phyloP scores from a whole-genome alignment of 2,797 vertebrate species.

The Hoplostethus atlanticus region DNA sequence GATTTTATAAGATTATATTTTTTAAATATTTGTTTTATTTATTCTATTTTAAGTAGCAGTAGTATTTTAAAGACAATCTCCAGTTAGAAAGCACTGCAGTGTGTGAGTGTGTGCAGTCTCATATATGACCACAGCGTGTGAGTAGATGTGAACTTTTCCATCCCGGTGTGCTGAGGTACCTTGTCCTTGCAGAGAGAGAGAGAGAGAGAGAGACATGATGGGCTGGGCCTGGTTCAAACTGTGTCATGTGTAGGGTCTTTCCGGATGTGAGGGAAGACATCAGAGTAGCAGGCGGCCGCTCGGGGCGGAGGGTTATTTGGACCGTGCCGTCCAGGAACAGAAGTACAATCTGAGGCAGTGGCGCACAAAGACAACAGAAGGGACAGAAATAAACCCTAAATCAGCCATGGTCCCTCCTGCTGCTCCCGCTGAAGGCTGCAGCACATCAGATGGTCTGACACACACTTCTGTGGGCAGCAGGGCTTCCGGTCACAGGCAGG shows the following conservation, averaged over 20 bases:
- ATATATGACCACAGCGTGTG: too few relatives aligned
- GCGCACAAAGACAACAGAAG: background rate
- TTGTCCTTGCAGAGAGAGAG: background rate
- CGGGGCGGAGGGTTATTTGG: background rate
- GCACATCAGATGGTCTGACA: constrained; percentile 73
- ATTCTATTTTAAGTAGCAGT: too few relatives aligned
- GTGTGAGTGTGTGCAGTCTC: too few relatives aligned
- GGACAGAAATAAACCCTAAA: constrained; percentile 43
- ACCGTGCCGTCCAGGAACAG: background rate
- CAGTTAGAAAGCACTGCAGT: too few relatives aligned
- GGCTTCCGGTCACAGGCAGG: constrained; percentile 43
- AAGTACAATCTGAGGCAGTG: constrained; percentile 1
- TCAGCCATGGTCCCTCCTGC: constrained; percentile 12
- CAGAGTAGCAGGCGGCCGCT: constrained; percentile 2
- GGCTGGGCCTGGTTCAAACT: background rate
- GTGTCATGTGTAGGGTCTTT: background rate
- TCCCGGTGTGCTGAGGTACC: too few relatives aligned
- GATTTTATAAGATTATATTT: too few relatives aligned
- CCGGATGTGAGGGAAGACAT: background rate
- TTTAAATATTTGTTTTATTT: too few relatives aligned
- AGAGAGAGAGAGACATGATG: background rate
- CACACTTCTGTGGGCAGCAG: constrained; percentile 57
- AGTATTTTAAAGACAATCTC: too few relatives aligned
- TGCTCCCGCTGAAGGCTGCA: constrained; percentile 32
- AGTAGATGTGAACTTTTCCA: too few relatives aligned